Evolutionary conservation across 2,888 invertebrate genomes (phyloP).

Genomic region (Andrena trimmerana): DNA sequence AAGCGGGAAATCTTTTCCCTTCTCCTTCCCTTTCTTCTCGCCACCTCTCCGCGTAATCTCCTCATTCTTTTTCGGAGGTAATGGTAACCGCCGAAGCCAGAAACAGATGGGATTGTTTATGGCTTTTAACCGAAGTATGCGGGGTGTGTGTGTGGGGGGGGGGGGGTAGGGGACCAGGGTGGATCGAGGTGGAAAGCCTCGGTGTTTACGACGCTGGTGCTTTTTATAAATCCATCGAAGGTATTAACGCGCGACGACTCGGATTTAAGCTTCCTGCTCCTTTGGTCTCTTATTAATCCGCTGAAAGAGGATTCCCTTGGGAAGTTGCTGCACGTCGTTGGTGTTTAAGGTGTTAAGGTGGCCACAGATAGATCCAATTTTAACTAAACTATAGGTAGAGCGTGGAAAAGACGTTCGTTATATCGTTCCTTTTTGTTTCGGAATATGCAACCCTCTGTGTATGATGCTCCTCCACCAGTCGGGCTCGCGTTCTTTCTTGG

Average conservation of each 20-base stretch:
- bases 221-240: conserved; percentile 34
- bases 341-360: neutral
- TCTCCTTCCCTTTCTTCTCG: neutral
- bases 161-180: neutral
- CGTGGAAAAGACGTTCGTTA: neutral
- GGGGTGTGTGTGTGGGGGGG: too few species aligned
- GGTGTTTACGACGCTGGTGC: conserved; percentile 11
- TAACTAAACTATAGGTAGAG: neutral
- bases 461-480: neutral
- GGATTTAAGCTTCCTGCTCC: conserved; percentile 27
- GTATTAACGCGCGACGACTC: conserved; percentile 15
- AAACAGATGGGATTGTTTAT: conserved; percentile 49
- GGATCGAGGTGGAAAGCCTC: conserved; percentile 6
- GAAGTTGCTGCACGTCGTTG: neutral
- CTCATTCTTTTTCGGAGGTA: conserved; percentile 11
- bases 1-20: conserved; percentile 35
- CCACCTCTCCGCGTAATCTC: too few species aligned
- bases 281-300: conserved; percentile 26
- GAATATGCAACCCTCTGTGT: neutral
- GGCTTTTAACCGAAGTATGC: conserved; percentile 22
- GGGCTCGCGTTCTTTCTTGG: neutral
- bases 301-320: conserved; percentile 4
- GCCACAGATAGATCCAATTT: neutral
- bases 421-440: neutral
- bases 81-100: conserved; percentile 25